Base-by-base conservation (phyloP, 1,140 invertebrate genomes). In the Drosophila tristis region DNA sequence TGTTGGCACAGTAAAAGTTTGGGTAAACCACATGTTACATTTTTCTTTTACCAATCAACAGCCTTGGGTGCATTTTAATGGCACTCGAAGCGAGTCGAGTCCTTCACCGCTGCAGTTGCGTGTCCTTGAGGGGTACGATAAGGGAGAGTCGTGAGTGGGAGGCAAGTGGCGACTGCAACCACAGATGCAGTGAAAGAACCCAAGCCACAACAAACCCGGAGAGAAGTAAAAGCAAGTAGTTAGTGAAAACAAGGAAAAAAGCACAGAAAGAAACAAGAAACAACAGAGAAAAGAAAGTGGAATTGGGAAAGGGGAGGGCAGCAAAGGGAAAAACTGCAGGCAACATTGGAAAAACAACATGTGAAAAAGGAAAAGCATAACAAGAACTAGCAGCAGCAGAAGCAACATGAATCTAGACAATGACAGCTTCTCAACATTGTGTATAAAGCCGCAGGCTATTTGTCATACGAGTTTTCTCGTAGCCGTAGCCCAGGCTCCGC, bases 351-450 rank as follows among this genome's bases (percentile, higher is more conserved):
- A 48, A 57, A 70, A 70, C 66, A 70, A 70, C 64, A 70, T 47
- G 11, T 51, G 62, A 51, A 49, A 55, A 29, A 26, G 35, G 49
- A 55, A 20, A 44, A n/a, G 45, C 54, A 62, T 25, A 49, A 45
- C 54, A 65, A 74, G 54, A 57, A 65, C 45, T 31, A 66, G 45
- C 31, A 20, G 20, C 20, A 60, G 66, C 23, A 64, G 77, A 71
- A 64, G 58, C 66, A 78, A 78, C 75, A 78, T 64, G 75, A 78
- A 78, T 78, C 74, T 78, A 78, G 75, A 78, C 75, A 78, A 78
- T 78, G 75, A 77, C 75, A 78, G 74, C 74, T 78, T 78, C 74
- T 78, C 74, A 78, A 72, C 75, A 68, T 78, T 77, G 75, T 78
- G 65, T 77, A 78, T 78, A 78, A 71, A 71, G 65, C 75, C 74